phyloP scores from a whole-genome alignment of 1,140 invertebrate species.

The Zaprionus nigranus region DNA sequence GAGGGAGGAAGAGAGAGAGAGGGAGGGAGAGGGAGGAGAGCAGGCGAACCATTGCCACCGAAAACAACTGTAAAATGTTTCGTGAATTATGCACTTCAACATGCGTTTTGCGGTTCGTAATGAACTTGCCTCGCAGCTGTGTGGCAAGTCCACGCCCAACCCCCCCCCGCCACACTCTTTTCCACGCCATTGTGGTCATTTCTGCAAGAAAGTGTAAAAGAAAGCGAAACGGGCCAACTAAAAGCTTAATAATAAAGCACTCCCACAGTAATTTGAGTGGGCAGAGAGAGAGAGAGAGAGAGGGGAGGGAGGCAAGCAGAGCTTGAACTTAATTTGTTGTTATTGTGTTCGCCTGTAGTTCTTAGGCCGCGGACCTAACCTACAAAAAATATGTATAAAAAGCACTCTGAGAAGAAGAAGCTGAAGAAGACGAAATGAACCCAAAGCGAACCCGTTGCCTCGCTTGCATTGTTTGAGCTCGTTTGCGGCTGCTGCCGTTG shows the following conservation, averaged over 20 bases:
- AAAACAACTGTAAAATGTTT: conserved; percentile 42
- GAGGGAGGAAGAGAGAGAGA: neutral
- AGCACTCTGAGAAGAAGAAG: neutral
- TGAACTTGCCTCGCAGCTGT: neutral
- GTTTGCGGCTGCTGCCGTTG: conserved; percentile 3
- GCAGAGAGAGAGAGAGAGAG: neutral
- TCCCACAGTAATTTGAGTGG: conserved; percentile 23
- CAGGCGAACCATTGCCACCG: neutral
- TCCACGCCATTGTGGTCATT: conserved; percentile 37
- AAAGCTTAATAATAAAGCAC: conserved; percentile 64
- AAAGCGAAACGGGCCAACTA: conserved; percentile 20
- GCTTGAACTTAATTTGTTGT: conserved; percentile 53
- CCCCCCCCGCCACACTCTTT: neutral
- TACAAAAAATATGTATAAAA: neutral
- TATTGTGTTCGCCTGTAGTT: conserved; percentile 22
- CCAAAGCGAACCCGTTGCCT: neutral
- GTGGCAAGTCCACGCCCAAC: neutral
- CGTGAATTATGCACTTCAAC: conserved; percentile 60
- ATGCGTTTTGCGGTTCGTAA: conserved; percentile 43
- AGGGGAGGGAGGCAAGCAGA: neutral
- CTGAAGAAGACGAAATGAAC: neutral
- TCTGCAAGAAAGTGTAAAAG: conserved; percentile 34
- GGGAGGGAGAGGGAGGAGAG: neutral
- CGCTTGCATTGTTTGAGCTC: conserved; percentile 18
- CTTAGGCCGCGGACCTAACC: conserved; percentile 17